phyloP scores from a whole-genome alignment of 2,888 invertebrate genomes.

The Blastobasis adustella region DNA sequence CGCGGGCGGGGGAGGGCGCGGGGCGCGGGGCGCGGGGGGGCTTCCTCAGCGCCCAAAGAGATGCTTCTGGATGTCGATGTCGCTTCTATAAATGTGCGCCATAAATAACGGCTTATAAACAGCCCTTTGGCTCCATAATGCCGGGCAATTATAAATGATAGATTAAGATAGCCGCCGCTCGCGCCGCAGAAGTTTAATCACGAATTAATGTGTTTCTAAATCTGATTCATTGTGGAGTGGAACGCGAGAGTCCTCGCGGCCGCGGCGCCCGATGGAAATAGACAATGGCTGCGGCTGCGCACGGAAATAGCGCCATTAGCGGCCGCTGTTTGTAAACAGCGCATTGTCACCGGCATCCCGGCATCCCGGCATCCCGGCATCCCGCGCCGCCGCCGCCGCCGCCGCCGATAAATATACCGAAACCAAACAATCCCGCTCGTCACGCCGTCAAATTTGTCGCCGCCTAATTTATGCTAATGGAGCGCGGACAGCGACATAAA shows the following conservation, averaged over 20 bases:
- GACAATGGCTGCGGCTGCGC: slow-evolving; percentile 26
- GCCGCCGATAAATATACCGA: slow-evolving; percentile 39
- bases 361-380: slow-evolving; percentile 1
- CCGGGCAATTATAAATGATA: not conserved
- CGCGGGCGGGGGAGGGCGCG: not conserved
- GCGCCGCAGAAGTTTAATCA: not conserved
- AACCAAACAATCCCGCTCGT: slow-evolving; percentile 26
- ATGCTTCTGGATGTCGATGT: too few species aligned
- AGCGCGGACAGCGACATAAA: slow-evolving; percentile 42
- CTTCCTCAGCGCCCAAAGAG: not conserved
- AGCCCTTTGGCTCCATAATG: too few species aligned
- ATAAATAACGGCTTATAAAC: too few species aligned
- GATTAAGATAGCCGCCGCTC: not conserved
- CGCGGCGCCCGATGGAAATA: slow-evolving; percentile 31
- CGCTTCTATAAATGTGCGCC: too few species aligned
- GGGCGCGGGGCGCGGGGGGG: not conserved
- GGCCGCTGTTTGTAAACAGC: slow-evolving; percentile 50
- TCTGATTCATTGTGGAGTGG: slow-evolving; percentile 7
- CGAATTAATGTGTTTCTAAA: slow-evolving; percentile 11
- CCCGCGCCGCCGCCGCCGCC: slow-evolving; percentile 20
- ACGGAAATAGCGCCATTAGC: slow-evolving; percentile 58
- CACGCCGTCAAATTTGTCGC: slow-evolving; percentile 47
- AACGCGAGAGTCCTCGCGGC: slow-evolving; percentile 9
- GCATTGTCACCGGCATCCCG: not conserved
- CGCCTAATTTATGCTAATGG: slow-evolving; percentile 62